Percentiles rank a stretch among this genome's conserved stretches.
phyloP scores from a whole-genome alignment of 2,113 vertebrate species.

The Ceyx margarethae region DNA sequence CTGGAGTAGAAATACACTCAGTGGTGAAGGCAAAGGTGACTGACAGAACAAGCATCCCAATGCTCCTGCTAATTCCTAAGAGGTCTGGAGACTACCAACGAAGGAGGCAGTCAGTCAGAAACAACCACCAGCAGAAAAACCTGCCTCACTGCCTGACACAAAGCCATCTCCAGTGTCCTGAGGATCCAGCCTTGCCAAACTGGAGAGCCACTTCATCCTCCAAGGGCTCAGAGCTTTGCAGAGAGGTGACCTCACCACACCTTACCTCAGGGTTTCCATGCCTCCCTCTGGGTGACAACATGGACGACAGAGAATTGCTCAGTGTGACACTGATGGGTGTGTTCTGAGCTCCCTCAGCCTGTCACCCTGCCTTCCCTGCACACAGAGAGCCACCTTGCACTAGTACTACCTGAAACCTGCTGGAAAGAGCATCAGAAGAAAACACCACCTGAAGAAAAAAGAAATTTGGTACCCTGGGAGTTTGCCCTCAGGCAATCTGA shows the following conservation, averaged over 20 bases:
- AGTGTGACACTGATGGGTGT: not conserved
- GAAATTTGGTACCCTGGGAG: not conserved
- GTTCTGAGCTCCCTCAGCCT: not conserved
- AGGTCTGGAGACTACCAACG: not conserved
- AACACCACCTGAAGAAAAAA: not conserved
- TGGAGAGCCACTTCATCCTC: not conserved
- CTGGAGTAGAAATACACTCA: not conserved
- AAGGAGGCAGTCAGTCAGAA: not conserved
- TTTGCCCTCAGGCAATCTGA: not conserved
- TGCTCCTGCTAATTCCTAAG: accelerated
- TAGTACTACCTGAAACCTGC: not conserved
- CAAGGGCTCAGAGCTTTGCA: accelerated
- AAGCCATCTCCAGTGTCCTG: not conserved
- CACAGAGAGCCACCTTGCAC: not conserved
- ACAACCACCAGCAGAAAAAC: not conserved
- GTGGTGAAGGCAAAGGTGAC: not conserved
- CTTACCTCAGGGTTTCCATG: not conserved
- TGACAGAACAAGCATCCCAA: not conserved
- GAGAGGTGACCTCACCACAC: accelerated
- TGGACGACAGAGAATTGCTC: not conserved
- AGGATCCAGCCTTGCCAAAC: not conserved
- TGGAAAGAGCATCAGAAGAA: not conserved
- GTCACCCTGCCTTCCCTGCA: not conserved
- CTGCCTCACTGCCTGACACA: not conserved
- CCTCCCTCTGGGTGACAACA: not conserved